Base-by-base conservation (phyloP, 2,888 invertebrate genomes). In the Pasiphila rectangulata region DNA sequence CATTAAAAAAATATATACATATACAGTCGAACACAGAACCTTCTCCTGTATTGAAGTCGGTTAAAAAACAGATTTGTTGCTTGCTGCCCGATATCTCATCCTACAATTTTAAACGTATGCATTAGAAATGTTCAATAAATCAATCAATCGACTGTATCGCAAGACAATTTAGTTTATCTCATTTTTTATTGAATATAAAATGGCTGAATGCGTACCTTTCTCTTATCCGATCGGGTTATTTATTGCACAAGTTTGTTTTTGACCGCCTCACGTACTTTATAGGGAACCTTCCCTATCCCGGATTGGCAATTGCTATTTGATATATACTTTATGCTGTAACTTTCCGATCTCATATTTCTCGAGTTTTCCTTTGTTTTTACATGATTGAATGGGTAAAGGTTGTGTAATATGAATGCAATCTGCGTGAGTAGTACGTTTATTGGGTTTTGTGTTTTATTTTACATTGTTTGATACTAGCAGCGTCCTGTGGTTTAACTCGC, bases 221-320 rank as follows among this genome's bases (percentile, higher is more conserved):
- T 82, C 80, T 84, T 83, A 85, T 82, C 84, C 83, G 83, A 82
- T 82, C 73, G 77, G 76, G 83, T 85, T 85, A 87, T 87, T 87
- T 88, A 88, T 87, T 77, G 83, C 81, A 75, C 70, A 85, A 86
- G 82, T 87, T 87, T 86, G 85, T 85, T 83, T 83, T 83, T 84
- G 86, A 86, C 86, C 87, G 86, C 81, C 84, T 76, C 87, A 85
- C 87, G 87, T 87, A 84, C 79, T 85, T 83, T 86, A 86, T 85
- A 80, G 83, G 84, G 77, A 84, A 83, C 85, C 85, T 83, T 83
- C 78, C 73, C 82, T 72, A 83, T 83, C 76, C 83, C 72, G 83
- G 79, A 86, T 85, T 83, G 83, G 72, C 86, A 85, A 86, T 86
- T 82, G 84, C 82, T 80, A 76, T 85, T 83, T 85, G 83, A 83